phyloP scores from a whole-genome alignment of 2,113 vertebrate species.

The Aramus guarauna region DNA sequence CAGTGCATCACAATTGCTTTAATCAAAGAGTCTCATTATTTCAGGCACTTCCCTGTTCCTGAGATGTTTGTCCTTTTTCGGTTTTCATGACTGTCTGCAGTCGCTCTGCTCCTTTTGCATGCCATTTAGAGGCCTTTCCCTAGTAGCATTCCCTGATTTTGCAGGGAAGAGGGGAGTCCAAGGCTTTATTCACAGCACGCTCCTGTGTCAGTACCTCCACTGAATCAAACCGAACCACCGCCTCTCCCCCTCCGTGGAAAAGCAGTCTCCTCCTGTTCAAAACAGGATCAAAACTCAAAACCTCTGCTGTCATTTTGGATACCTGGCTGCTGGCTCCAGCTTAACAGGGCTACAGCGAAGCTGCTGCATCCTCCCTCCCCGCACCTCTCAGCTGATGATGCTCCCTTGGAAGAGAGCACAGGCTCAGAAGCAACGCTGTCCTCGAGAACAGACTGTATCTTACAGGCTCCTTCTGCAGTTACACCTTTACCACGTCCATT shows the following conservation, averaged over 20 bases:
- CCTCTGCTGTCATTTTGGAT: neutral
- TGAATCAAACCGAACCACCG: neutral
- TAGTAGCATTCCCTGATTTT: neutral
- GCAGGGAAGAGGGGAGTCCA: neutral
- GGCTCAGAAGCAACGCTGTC: neutral
- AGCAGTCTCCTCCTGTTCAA: neutral
- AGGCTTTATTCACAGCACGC: neutral
- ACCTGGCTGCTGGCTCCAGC: neutral
- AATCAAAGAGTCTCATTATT: neutral
- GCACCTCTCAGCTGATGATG: neutral
- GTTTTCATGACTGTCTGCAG: neutral
- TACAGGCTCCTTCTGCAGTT: neutral
- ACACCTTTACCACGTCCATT: neutral
- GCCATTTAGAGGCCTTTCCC: neutral
- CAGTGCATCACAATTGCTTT: neutral
- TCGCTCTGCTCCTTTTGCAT: neutral
- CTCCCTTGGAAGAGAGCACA: neutral
- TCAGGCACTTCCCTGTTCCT: neutral
- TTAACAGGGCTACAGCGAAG: neutral
- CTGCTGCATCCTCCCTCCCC: neutral
- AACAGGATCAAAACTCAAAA: neutral
- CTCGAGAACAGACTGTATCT: neutral
- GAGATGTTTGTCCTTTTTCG: neutral
- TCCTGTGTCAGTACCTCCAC: neutral
- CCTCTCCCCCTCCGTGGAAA: neutral